Evolutionary conservation across 2,888 invertebrate genomes (phyloP), one percentile per base, ranked within the genome.

Genomic region (Chromoteleia sp.): DNA sequence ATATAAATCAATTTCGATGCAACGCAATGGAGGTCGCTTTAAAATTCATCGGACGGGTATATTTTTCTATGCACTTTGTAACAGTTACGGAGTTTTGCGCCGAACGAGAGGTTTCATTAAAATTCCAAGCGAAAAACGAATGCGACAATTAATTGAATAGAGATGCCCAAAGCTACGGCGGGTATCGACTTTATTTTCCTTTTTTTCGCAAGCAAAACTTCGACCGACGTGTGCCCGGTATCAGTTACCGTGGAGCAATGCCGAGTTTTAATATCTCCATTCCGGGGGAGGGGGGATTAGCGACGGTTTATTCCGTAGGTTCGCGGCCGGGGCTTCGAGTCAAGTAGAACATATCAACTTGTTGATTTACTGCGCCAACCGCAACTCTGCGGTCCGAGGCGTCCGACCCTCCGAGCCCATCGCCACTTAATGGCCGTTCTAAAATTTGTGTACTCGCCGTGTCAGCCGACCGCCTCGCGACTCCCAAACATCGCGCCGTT

Each of bases 361-460:
- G 90, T 90, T 89, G 89, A 90, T 90, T 90, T 90, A 90, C 87
- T 86, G 85, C 84, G 84, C 85, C 84, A 84, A 87, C 87, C 86
- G 81, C 87, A 85, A 77, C 79, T 84, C 80, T 85, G 88, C 82
- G 88, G 86, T 87, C 82, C 81, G 84, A 84, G 85, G 84, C 82
- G 85, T 85, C 85, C 85, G 85, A 87, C 84, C 86, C 85, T 84
- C 81, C 78, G 82, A 76, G 86, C 82, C 84, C 84, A 87, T 87
- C 85, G 85, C 83, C 86, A 85, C 86, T 87, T 87, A 87, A 88
- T 88, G 87, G 85, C 82, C 52, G 67, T 68, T 77, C 86, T 86
- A 86, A 88, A 88, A 86, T 85, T 83, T 77, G 70, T 68, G 81
- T 65, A 59, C 56, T 41, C 61, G 45, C 59, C 63, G 8, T 50